Evolutionary conservation across 2,888 invertebrate genomes (phyloP), one percentile per base, ranked within the genome.

Genomic region (Masnerella sp.): DNA sequence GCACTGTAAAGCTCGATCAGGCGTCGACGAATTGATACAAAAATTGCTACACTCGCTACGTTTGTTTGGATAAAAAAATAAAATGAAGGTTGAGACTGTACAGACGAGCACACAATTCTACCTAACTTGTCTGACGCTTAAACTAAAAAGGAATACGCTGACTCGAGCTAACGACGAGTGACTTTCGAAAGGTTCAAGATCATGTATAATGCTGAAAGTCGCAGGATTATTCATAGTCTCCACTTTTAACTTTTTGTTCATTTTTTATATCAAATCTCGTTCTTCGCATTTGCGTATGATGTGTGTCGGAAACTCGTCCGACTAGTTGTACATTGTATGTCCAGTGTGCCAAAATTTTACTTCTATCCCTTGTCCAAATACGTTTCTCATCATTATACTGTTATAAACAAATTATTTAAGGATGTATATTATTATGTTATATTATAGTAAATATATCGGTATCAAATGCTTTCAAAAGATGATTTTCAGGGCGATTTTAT

Each of bases 361-460:
- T 61, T 67, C 58, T 61, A 72, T 67, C 61, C 72, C 18, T 72
- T 62, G 61, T 72, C 72, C 72, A 14, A 72, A 49, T 61, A 72
- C 61, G 72, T 59, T 61, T 72, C 71, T 72, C 72, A 72, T 72
- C 61, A 75, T 72, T 69, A 72, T 65, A 72, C 72, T 72, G 68
- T 72, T 36, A 61, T 76, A 69, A 73, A 69, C 56, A 73, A 69
- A 70, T 67, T 30, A 40, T 62, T 64, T 32, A 47, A 61, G 34
- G 38, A 45, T 68, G 20, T 43, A 51, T 42, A 1, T 51, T 68
- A 68, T 68, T 58, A 61, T 9, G 9, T 51, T 68, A 68, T 68
- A 32, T 51, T 14, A 40, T 9, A 14, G 9, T n/a, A n/a, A n/a
- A n/a, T n/a, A n/a, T n/a, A n/a, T n/a, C n/a, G n/a, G n/a, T n/a